Conservation (phyloP, 1,140 invertebrate genomes). For the Mercenaria mercenaria region DNA sequence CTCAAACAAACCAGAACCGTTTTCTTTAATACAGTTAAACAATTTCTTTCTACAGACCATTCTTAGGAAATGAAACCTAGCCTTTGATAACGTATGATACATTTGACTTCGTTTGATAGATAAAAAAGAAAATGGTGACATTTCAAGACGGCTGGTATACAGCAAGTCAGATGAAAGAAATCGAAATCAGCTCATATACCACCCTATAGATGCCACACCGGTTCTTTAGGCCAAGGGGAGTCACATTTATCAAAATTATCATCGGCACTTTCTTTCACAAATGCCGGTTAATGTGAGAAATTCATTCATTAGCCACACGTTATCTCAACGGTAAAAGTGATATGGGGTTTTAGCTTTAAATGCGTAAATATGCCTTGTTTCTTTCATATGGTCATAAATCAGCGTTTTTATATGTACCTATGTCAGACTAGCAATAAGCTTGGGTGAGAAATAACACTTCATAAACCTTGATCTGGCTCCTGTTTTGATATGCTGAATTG, state of each 20-base stretch:
- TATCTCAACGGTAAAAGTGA: slow-evolving; percentile 18
- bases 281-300: slow-evolving; percentile 30
- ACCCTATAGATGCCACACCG: not conserved
- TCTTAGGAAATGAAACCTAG: no score
- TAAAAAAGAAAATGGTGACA: no score
- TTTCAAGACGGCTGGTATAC: no score
- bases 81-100: no score
- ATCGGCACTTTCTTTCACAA: slow-evolving; percentile 3
- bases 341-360: not conserved
- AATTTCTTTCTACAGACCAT: no score
- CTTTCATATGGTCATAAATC: slow-evolving; percentile 26
- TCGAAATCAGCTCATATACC: not conserved
- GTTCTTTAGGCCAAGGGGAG: not conserved
- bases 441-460: slow-evolving; percentile 17
- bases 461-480: slow-evolving; percentile 41
- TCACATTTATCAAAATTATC: slow-evolving; percentile 18
- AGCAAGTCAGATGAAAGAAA: not conserved
- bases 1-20: no score
- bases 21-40: no score
- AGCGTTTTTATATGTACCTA: not conserved
- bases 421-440: slow-evolving; percentile 5
- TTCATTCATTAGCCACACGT: slow-evolving; percentile 28
- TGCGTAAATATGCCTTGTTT: slow-evolving; percentile 34
- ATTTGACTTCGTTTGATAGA: no score
- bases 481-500: not conserved